Conservation (phyloP, 2,113 vertebrate species). For the Sylvilagus bachmani region DNA sequence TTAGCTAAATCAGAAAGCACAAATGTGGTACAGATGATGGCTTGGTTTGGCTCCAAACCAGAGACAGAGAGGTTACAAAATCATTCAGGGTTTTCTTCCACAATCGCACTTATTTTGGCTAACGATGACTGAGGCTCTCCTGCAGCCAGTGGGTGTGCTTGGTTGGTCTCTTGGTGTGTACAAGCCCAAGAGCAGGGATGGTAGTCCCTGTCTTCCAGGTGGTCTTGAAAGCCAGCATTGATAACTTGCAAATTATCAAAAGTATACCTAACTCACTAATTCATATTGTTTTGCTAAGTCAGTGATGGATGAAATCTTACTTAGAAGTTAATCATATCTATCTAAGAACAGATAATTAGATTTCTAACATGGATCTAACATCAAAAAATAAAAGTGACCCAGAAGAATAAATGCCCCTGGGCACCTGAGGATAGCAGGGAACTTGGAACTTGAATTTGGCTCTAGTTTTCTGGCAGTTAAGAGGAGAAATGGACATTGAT, state of each 20-base stretch:
- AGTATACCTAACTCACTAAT: not conserved
- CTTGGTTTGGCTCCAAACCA: conserved; percentile 1
- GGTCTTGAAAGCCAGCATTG: not conserved
- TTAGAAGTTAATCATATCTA: not conserved
- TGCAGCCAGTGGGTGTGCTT: not conserved
- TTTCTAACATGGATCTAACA: not conserved
- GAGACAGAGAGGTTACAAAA: not conserved
- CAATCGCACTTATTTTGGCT: not conserved
- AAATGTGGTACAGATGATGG: not conserved
- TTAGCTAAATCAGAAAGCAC: conserved; percentile 54
- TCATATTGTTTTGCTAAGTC: not conserved
- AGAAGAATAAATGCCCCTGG: not conserved
- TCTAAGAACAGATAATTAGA: not conserved
- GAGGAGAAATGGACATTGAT: not conserved
- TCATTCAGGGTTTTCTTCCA: not conserved
- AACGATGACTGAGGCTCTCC: not conserved
- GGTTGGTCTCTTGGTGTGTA: too few species aligned
- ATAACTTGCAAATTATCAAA: not conserved
- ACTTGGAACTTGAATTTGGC: not conserved
- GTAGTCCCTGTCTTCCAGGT: not conserved
- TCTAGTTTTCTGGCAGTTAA: conserved; percentile 15
- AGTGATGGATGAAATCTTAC: not conserved
- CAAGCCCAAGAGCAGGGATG: not conserved
- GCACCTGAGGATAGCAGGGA: not conserved
- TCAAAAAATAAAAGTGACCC: conserved; percentile 34